Evolutionary conservation across 2,113 vertebrate genomes (phyloP).

Genomic region (Petromus typicus): DNA sequence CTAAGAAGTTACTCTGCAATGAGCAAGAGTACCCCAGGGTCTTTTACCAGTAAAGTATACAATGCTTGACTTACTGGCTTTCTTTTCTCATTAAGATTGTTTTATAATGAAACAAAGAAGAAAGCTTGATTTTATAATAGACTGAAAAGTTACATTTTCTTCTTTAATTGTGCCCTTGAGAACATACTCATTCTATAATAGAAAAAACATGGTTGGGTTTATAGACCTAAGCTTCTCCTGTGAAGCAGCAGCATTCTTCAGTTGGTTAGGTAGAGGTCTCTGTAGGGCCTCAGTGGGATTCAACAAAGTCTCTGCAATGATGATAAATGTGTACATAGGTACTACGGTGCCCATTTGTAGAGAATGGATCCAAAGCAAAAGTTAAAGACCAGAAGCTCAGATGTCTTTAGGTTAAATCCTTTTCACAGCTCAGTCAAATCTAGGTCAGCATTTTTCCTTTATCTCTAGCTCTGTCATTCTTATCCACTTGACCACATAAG

Average conservation of each 20-base stretch:
- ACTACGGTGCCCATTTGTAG: background rate
- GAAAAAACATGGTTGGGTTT: background rate
- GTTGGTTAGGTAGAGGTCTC: background rate
- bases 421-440: background rate
- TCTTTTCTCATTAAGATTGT: background rate
- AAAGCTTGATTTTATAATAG: background rate
- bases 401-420: background rate
- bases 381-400: background rate
- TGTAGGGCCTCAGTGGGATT: background rate
- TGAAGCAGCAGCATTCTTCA: conserved; percentile 16
- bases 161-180: background rate
- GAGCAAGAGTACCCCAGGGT: background rate
- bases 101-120: background rate
- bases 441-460: background rate
- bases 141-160: conserved; percentile 27
- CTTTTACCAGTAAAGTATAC: background rate
- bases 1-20: background rate
- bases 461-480: background rate
- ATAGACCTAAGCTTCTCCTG: background rate
- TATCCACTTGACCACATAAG: background rate
- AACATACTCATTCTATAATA: background rate
- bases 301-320: background rate
- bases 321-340: background rate
- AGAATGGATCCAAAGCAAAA: background rate
- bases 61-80: background rate